Conservation (phyloP, 2,797 vertebrate genomes). For the Xenops minutus region DNA sequence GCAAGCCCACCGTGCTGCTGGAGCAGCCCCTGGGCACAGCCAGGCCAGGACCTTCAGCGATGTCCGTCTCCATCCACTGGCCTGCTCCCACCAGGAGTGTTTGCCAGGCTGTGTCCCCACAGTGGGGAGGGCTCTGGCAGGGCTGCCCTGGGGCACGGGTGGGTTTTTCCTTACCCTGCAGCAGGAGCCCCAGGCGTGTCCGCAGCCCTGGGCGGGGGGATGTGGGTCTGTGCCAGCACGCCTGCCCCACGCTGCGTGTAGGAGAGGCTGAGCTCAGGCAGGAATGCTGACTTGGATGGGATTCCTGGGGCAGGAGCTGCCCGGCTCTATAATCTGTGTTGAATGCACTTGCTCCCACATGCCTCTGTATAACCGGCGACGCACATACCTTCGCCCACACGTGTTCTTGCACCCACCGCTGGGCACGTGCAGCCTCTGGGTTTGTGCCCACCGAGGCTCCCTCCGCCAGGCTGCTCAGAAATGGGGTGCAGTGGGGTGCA, state of each 20-base stretch:
- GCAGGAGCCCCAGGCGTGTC: background rate
- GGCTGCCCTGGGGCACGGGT: background rate
- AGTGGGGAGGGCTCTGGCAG: background rate
- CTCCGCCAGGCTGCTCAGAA: background rate
- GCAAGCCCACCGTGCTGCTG: fast-evolving
- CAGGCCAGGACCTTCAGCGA: background rate
- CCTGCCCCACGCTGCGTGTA: slow-evolving; percentile 6
- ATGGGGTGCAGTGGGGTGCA: background rate
- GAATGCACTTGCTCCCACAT: slow-evolving; percentile 64
- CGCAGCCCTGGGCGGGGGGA: background rate
- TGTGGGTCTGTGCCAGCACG: background rate
- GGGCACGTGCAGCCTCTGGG: background rate
- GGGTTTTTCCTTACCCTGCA: background rate
- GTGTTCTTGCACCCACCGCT: background rate
- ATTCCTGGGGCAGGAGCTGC: slow-evolving; percentile 62
- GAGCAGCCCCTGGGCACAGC: background rate
- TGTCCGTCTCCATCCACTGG: background rate
- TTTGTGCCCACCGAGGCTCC: background rate
- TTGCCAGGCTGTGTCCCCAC: fast-evolving
- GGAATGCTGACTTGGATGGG: slow-evolving; percentile 63
- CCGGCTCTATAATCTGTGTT: slow-evolving; percentile 36
- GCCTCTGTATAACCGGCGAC: background rate
- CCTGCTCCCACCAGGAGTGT: fast-evolving
- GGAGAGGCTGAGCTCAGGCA: slow-evolving; percentile 53
- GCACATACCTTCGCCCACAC: slow-evolving; percentile 28